Percentiles rank a stretch among this genome's conserved stretches.
These are phyloP conservation scores for Gobio gobio DNA, from an alignment of 2,113 vertebrate genomes.

Conservation along the genomic window DNA sequence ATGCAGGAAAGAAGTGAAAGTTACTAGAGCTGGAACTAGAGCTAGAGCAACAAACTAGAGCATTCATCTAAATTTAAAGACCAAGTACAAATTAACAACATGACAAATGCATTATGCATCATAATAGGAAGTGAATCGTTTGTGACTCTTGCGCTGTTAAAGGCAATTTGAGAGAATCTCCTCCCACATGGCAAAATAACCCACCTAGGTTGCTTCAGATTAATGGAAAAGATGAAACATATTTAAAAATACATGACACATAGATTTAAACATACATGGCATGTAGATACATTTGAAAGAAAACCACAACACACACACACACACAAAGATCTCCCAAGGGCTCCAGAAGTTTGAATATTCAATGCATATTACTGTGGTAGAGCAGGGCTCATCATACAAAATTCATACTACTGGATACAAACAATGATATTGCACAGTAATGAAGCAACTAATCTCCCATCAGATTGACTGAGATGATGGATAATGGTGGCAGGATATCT, in stretches of 20 bases:
- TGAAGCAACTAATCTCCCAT: slow-evolving; percentile 25
- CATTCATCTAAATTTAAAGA: not conserved
- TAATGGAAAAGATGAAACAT: slow-evolving; percentile 33
- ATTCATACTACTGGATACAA: slow-evolving; percentile 49
- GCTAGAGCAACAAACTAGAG: not conserved
- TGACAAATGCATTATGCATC: not conserved
- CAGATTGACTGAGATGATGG: slow-evolving; percentile 11
- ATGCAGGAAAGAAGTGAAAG: not conserved
- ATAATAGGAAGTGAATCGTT: not conserved
- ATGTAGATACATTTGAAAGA: not conserved
- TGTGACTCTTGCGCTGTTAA: not conserved
- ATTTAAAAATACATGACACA: slow-evolving; percentile 13
- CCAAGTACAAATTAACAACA: not conserved
- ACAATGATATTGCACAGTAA: slow-evolving; percentile 41
- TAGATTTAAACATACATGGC: slow-evolving; percentile 26
- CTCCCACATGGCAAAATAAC: slow-evolving; percentile 33
- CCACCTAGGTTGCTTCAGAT: not conserved
- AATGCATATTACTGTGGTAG: not conserved
- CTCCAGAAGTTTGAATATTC: slow-evolving; percentile 40
- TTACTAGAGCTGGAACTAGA: not conserved
- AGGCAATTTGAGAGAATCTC: not conserved
- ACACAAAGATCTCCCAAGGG: not conserved
- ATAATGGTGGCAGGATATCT: not conserved
- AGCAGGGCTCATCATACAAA: slow-evolving; percentile 41
- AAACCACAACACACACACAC: not conserved